Evolutionary conservation across 2,888 invertebrate genomes (phyloP), one percentile per base, ranked within the genome.

Genomic region (Schrankia costaestrigalis): DNA sequence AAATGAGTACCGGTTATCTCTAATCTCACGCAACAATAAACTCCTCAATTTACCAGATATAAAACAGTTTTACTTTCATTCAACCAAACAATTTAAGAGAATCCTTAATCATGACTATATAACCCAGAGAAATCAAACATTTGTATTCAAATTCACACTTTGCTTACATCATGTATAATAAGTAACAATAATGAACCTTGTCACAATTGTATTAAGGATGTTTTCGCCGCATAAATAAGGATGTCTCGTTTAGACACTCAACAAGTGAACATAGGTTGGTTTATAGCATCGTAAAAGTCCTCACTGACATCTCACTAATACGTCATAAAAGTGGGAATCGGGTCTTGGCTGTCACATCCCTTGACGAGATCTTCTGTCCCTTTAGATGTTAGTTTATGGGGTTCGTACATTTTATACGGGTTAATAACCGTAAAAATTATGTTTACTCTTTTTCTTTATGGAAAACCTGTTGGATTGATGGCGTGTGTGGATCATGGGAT

Each of bases 191-290:
- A 37, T 23, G 27, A 33, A 49, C 55, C 22, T 21, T 55, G 42
- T 28, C n/a, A 3, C 2, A 26, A 7, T 14, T 5, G 26, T 2
- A 4, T 10, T 42, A 57, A 23, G 26, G 46, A 29, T 30, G 36
- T 26, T 11, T 22, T 10, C 19, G 6, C 30, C 30, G 28, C 30
- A 47, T 19, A 21, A 39, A 25, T 40, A 46, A 38, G 30, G 23
- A 13, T 51, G 43, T 24, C 15, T 11, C 31, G 38, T 31, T 30
- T 28, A 41, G 38, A 22, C 38, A 50, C 73, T 81, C 82, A 82
- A 82, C 83, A 82, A 82, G 82, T 82, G 82, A 75, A 68, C 77
- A 78, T 78, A 79, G 78, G 77, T 69, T 71, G 70, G 53, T 81
- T 82, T 82, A 82, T 69, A 78, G 73, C 46, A 60, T 62, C 68